Conservation (phyloP, 2,797 vertebrate species). For the Nyctibius grandis region DNA sequence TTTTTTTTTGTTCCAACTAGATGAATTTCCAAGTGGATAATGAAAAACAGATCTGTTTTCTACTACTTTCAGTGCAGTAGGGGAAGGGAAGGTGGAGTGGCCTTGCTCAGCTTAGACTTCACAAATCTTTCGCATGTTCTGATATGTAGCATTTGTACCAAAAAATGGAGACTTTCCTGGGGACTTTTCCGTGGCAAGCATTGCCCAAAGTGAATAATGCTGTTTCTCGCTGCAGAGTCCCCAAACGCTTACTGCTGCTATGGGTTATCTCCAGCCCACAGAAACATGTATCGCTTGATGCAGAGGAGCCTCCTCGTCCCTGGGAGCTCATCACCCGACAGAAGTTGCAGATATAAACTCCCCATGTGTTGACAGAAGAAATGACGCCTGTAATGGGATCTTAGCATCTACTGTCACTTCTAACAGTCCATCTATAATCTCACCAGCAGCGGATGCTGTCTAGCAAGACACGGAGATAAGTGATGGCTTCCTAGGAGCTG, state of each 20-base stretch:
- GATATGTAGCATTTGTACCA: background rate
- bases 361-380: background rate
- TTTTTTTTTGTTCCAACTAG: fast-evolving
- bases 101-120: background rate
- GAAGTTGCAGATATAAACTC: background rate
- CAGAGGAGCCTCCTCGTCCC: background rate
- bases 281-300: background rate
- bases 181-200: background rate
- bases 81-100: background rate
- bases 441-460: background rate
- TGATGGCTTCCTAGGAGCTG: background rate
- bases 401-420: background rate
- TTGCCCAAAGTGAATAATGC: background rate
- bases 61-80: background rate
- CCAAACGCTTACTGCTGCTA: background rate
- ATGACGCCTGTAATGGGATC: background rate
- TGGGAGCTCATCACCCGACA: background rate
- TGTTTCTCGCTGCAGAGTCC: background rate
- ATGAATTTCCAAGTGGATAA: background rate
- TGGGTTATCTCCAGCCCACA: background rate
- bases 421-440: background rate
- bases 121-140: background rate
- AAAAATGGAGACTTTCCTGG: background rate
- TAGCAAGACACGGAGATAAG: background rate
- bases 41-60: background rate